Evolutionary conservation across 2,797 vertebrate species (phyloP), one percentile per base, ranked within the genome.

Genomic region (Benthosema pterotum): DNA sequence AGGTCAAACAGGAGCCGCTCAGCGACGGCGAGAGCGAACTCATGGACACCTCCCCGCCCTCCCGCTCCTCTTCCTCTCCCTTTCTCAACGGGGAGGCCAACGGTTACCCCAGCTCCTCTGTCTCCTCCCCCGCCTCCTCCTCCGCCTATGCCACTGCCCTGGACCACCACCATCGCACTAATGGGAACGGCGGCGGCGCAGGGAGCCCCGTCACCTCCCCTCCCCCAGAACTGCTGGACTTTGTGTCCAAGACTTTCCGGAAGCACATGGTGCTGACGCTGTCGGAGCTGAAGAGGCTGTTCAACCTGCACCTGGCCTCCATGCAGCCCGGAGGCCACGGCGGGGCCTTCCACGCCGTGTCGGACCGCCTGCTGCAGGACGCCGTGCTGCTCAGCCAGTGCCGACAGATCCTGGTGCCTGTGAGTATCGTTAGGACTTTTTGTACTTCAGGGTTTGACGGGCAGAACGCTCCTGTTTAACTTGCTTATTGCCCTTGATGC

Each of bases 381-480:
- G 92, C 95, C 70, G 94, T 96, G 67, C 87, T 98, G 88, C 93
- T 92, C 59, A 89, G 93, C 87, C 93, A 93, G 63, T 99, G 97
- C 93, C 97, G 93, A 82, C 98, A 99, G 91, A 98, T 99, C 72
- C 87, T 94, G 93, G 97, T 99, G 94, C 98, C 97, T 95, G 98
- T 99, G 87, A 98, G 98, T 98, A 7, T 32, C n/a, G n/a, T n/a
- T n/a, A 32, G 19, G 19, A 22, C 19, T 22, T 2, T 25, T 5
- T 25, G 22, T 25, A 25, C 5, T 25, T 25, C 22, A 25, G 22
- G 3, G 22, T 5, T n/a, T 3, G 22, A 2, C 22, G 22, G 22
- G 22, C 22, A 22, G 22, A 25, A 25, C 3, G 3, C 22, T 25
- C 22, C 5, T 25, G 5, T 25, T 25, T 25, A 25, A n/a, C n/a